Base-by-base conservation (phyloP, 2,888 invertebrate genomes). In the Rhingia campestris region DNA sequence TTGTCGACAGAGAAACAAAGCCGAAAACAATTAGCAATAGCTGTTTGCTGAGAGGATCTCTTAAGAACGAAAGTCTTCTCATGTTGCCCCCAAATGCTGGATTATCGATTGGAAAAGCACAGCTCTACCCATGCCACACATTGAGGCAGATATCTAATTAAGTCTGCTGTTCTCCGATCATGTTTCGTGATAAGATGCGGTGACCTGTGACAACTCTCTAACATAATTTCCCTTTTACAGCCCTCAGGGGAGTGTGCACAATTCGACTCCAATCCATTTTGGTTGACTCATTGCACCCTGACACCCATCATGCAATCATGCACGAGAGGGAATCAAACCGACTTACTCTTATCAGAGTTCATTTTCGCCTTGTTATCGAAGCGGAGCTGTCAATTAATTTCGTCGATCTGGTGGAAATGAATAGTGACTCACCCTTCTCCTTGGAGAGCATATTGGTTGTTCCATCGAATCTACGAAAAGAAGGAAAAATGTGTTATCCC, bases 331-430 rank as follows among this genome's bases (percentile, higher is more conserved):
- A 56, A 41, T 67, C 72, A 22, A 59, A 37, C 59, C 53, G 3
- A 37, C 47, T 14, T n/a, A 53, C 66, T 73, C 81, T 77, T 81
- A 73, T 82, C 73, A 67, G 6, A 54, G 63, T 22, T 35, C 51
- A 30, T 37, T 81, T 69, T 22, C 69, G 59, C 51, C 53, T 66
- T 49, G 47, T 58, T 69, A 63, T 63, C 56, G 54, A 9, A 47
- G 63, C 63, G 59, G 56, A 82, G 73, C 67, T 82, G 79, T 82
- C 82, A 82, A 79, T 82, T 82, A 82, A 73, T 82, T 82, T 73
- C 51, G 72, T 72, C 43, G 39, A 47, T 64, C 64, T 39, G 10
- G 6, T 41, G 39, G 9, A 49, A 61, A 79, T 70, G 66, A 64
- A 56, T 56, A 43, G 49, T 80, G 70, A 84, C 64, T 84, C 84